phyloP scores from a whole-genome alignment of 1,140 invertebrate genomes.

The Eriosoma lanigerum region DNA sequence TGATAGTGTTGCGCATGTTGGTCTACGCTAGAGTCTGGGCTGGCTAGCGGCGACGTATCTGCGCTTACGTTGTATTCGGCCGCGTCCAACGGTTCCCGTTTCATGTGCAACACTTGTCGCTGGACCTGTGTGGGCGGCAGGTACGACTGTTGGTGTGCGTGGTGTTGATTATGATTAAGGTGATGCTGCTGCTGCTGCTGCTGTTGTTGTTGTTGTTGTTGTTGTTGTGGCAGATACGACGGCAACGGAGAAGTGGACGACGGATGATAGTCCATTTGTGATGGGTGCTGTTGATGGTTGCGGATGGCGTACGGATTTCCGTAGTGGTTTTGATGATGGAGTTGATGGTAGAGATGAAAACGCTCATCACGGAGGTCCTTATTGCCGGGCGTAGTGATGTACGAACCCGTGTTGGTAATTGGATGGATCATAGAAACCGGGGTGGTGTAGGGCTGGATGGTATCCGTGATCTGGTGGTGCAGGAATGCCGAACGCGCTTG shows the following conservation, averaged over 20 bases:
- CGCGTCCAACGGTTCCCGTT: neutral
- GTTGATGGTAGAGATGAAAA: slow-evolving; percentile 59
- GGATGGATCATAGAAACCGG: slow-evolving; percentile 55
- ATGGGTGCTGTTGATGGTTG: slow-evolving; percentile 13
- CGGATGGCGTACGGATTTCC: neutral
- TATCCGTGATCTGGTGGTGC: slow-evolving; percentile 47
- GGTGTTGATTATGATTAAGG: neutral
- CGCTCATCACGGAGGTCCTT: neutral
- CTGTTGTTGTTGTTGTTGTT: neutral
- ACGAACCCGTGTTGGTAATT: slow-evolving; percentile 47
- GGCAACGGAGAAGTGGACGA: slow-evolving; percentile 5
- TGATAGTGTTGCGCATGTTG: neutral
- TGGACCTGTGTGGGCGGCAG: neutral
- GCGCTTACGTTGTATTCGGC: neutral
- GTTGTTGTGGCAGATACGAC: slow-evolving; percentile 36
- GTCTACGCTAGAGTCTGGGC: slow-evolving; percentile 35
- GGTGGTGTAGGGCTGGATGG: slow-evolving; percentile 58
- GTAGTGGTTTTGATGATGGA: neutral
- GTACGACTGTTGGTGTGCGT: neutral
- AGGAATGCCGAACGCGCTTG: slow-evolving; percentile 46
- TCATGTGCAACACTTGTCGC: neutral
- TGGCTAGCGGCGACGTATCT: slow-evolving; percentile 1
- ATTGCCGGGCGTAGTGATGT: slow-evolving; percentile 47
- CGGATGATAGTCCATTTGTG: slow-evolving; percentile 21
- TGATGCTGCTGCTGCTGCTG: neutral